Percentiles rank a stretch among this genome's conserved stretches.
phyloP scores from a whole-genome alignment of 1,140 invertebrate genomes.

The Panulirus ornatus region DNA sequence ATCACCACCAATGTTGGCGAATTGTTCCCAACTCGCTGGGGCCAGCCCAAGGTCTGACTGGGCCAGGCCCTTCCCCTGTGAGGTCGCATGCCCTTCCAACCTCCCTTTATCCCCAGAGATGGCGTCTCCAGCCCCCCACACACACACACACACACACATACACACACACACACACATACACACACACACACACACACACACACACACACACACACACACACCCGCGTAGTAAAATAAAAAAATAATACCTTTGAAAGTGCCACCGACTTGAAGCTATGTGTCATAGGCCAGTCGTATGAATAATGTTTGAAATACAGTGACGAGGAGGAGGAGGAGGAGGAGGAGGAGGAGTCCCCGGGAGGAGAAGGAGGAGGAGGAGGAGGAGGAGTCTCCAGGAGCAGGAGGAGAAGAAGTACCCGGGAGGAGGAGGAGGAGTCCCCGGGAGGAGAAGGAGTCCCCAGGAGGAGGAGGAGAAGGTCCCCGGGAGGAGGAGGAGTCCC shows the following conservation, averaged over 20 bases:
- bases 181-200: conserved; percentile 16
- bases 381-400: no score
- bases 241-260: conserved; percentile 7
- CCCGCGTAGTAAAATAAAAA: background rate
- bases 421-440: no score
- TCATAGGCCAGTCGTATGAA: conserved; percentile 48
- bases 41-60: background rate
- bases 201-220: conserved; percentile 5
- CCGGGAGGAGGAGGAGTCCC: no score
- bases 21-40: conserved; percentile 32
- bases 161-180: no score
- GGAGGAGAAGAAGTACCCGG: no score
- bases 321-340: conserved; percentile 31
- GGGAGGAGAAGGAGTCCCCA: no score
- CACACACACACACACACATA: background rate
- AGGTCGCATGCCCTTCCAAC: background rate
- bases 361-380: no score
- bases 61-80: background rate
- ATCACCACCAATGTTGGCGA: conserved; percentile 51
- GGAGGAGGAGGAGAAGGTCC: no score
- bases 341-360: no score
- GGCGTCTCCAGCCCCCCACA: background rate
- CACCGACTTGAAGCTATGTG: conserved; percentile 26
- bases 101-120: background rate
- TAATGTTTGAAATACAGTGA: conserved; percentile 61